Evolutionary conservation across 37 sponge, comb jelly and placozoan genomes (phyloP).

Genomic region (Lycopodina hypogea): DNA sequence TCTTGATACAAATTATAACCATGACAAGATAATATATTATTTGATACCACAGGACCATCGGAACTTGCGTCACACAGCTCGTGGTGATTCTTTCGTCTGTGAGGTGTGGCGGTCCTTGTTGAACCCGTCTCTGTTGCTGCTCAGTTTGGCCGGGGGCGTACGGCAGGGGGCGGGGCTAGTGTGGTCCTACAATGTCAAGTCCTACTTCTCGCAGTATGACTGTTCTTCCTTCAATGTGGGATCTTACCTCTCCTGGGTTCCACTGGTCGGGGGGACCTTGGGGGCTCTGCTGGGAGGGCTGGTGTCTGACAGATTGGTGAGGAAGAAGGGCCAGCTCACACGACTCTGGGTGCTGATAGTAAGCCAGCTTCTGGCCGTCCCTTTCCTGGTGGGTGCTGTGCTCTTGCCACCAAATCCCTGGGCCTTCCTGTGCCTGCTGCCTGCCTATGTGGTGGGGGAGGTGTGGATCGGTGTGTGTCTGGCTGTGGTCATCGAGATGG

Average conservation of each 20-base stretch:
- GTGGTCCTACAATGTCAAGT: slow-evolving; percentile 79
- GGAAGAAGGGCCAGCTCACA: slow-evolving; percentile 8
- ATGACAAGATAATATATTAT: too few relatives aligned
- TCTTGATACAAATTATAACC: too few relatives aligned
- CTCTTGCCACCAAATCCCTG: slow-evolving; percentile 58
- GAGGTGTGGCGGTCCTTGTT: background rate
- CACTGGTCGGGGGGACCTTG: slow-evolving; percentile 69
- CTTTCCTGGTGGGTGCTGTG: slow-evolving; percentile 70
- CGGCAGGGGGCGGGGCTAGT: slow-evolving; percentile 73
- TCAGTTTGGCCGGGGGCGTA: slow-evolving; percentile 74
- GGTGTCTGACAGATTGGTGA: slow-evolving; percentile 59
- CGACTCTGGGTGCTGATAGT: slow-evolving; percentile 73
- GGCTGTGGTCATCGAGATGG: slow-evolving; percentile 69
- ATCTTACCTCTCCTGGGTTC: slow-evolving; percentile 73
- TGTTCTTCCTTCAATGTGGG: slow-evolving; percentile 42
- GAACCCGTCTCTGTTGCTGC: slow-evolving; percentile 46
- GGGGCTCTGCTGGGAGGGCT: slow-evolving; percentile 76
- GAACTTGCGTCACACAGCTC: too few relatives aligned
- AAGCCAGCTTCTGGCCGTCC: slow-evolving; percentile 68
- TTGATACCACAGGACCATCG: too few relatives aligned
- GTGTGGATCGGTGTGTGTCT: slow-evolving; percentile 86
- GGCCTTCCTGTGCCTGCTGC: slow-evolving; percentile 71
- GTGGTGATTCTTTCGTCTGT: background rate
- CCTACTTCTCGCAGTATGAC: slow-evolving; percentile 41
- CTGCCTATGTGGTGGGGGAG: slow-evolving; percentile 72